A percentile compares a stretch with the other conserved stretches of the same genome.
phyloP scores from a whole-genome alignment of 2,888 invertebrate species.

The Amphipoea oculea region DNA sequence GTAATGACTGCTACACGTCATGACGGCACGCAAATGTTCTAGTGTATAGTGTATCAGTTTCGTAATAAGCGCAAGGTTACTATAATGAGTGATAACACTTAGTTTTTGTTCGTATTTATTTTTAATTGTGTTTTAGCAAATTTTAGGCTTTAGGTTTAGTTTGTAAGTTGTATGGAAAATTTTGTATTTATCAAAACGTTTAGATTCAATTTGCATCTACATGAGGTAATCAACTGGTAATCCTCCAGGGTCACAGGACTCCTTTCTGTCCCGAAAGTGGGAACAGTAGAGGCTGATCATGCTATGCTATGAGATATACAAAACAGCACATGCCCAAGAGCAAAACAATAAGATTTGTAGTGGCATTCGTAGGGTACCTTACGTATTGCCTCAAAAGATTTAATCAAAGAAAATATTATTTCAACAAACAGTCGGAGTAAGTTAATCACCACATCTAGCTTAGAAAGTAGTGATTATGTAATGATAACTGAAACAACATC shows the following conservation, averaged over 20 bases:
- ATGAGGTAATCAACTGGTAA: not conserved
- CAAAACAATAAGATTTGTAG: too few species aligned
- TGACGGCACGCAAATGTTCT: conserved; percentile 68
- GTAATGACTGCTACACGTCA: conserved; percentile 74
- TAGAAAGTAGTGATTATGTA: not conserved
- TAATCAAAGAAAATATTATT: not conserved
- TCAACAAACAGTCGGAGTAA: not conserved
- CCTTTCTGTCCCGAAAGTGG: too few species aligned
- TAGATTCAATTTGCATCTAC: not conserved
- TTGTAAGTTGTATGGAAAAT: not conserved
- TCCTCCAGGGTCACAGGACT: too few species aligned
- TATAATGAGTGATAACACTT: conserved; percentile 60
- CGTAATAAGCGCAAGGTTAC: conserved; percentile 71
- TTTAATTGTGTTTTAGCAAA: not conserved
- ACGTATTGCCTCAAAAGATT: too few species aligned
- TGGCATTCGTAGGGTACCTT: too few species aligned
- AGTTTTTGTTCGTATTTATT: conserved; percentile 36
- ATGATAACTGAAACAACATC: conserved; percentile 18
- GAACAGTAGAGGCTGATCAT: not conserved
- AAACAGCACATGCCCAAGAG: not conserved
- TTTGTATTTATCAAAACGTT: not conserved
- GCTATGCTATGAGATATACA: too few species aligned
- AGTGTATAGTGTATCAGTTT: conserved; percentile 63
- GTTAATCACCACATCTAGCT: not conserved
- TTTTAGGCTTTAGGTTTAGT: not conserved